A percentile compares a stretch with the other conserved stretches of the same genome.
phyloP scores from a whole-genome alignment of 2,888 invertebrate genomes.

The Syritta pipiens region DNA sequence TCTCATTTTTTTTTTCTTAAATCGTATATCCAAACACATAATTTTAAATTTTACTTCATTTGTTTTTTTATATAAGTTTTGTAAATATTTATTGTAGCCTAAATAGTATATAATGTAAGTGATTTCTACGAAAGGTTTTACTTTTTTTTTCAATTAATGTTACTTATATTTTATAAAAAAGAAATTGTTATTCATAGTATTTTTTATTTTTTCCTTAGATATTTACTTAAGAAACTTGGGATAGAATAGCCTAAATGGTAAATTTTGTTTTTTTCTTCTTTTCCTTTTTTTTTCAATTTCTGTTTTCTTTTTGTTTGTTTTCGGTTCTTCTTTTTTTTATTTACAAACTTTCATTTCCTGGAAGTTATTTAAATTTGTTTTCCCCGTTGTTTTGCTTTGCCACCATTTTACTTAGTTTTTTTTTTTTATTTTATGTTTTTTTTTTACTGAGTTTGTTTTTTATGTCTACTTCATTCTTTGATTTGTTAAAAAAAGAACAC shows the following conservation, averaged over 20 bases:
- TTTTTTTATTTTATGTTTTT: background rate
- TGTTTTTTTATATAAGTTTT: conserved; percentile 58
- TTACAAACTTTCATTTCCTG: conserved; percentile 33
- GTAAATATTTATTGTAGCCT: conserved; percentile 69
- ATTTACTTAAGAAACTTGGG: conserved; percentile 48
- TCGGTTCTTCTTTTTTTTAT: conserved; percentile 23
- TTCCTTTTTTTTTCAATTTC: conserved; percentile 18
- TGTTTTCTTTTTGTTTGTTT: background rate
- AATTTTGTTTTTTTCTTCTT: conserved; percentile 34
- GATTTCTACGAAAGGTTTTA: conserved; percentile 53
- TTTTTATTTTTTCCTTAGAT: conserved; percentile 33
- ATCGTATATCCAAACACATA: conserved; percentile 67
- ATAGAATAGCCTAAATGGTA: conserved; percentile 57
- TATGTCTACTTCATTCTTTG: conserved; percentile 7
- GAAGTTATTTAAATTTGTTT: conserved; percentile 38
- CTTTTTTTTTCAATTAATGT: conserved; percentile 46
- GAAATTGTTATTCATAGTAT: conserved; percentile 48
- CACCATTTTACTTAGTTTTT: conserved; percentile 61
- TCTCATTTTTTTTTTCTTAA: conserved; percentile 51
- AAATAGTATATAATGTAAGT: conserved; percentile 70
- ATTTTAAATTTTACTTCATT: conserved; percentile 41
- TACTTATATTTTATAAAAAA: conserved; percentile 49
- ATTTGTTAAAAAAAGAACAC: background rate
- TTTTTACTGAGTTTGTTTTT: conserved; percentile 14
- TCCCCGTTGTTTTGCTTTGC: conserved; percentile 51